A percentile compares a stretch with the other conserved stretches of the same genome.
Evolutionary conservation across 2,113 vertebrate species (phyloP).

Genomic region (Alaudala cheleensis): DNA sequence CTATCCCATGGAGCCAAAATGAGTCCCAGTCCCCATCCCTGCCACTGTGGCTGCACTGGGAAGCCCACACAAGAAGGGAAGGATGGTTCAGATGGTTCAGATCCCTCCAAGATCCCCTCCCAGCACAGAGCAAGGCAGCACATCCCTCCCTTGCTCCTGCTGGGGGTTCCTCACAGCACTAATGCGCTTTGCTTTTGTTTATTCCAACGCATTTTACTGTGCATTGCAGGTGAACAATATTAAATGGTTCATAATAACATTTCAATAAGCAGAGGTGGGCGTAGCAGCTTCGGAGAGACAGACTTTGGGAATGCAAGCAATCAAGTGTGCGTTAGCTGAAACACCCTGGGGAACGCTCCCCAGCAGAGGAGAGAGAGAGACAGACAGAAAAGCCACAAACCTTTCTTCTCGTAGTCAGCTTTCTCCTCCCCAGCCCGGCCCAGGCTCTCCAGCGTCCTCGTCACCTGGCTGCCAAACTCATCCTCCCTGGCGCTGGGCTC

Average conservation of each 20-base stretch:
- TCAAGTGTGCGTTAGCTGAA: not conserved
- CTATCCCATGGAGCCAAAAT: fast-evolving
- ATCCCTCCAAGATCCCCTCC: not conserved
- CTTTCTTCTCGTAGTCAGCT: conserved; percentile 86
- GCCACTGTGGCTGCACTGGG: fast-evolving
- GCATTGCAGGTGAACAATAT: conserved; percentile 28
- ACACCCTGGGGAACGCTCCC: not conserved
- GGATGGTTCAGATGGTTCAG: not conserved
- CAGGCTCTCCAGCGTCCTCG: conserved; percentile 79
- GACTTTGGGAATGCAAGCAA: not conserved
- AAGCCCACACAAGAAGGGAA: not conserved
- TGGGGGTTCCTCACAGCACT: not conserved
- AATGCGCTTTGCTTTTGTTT: conserved; percentile 21
- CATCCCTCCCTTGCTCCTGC: not conserved
- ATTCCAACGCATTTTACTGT: not conserved
- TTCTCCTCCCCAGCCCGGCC: conserved; percentile 80
- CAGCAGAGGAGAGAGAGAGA: not conserved
- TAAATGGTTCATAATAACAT: conserved; percentile 51
- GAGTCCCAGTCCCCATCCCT: not conserved
- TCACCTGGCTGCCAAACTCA: conserved; percentile 81
- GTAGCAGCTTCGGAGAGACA: conserved; percentile 1
- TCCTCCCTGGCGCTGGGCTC: conserved; percentile 81
- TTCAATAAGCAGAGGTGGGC: conserved; percentile 50
- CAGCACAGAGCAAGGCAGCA: fast-evolving
- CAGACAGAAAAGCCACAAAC: conserved; percentile 50